Evolutionary conservation across 2,888 invertebrate genomes (phyloP), one percentile per base, ranked within the genome.

Genomic region (Phyllotreta cruciferae): DNA sequence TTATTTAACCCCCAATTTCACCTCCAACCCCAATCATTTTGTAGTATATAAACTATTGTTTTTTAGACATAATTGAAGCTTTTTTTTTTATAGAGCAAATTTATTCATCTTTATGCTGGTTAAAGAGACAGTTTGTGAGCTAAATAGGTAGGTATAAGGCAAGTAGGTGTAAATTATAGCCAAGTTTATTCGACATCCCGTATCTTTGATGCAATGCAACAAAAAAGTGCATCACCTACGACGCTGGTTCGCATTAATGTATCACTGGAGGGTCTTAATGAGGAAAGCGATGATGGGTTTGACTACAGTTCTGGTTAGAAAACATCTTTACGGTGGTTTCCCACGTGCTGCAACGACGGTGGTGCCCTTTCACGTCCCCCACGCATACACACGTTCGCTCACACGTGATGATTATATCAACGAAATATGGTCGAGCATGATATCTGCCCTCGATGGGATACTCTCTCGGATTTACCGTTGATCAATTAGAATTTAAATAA

Each of bases 311-410:
- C 63, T 57, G 63, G 57, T 63, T 63, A 58, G 63, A 63, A 58
- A 62, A 63, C 56, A 54, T 64, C 64, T 66, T 56, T 66, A 64
- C 64, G 60, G 69, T 67, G 71, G 72, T 71, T 73, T 72, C 73
- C 70, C 72, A 73, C 73, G 71, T 74, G 73, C 71, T 74, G 70
- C 6, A 52, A 24, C 36, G 60, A 41, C 39, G 52, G 71, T 70
- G 68, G 24, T 24, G 24, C 24, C 70, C 70, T 71, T 69, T 70
- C 66, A 70, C 66, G 69, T 69, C 60, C 63, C 64, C 24, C 24
- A 24, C 24, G 24, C 24, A 24, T 24, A 24, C 24, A 24, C 24
- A 24, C 24, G 24, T 24, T 24, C 24, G 24, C 24, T 24, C 66
- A 67, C 71, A 60, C 60, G 60, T 60, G 60, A 60, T 60, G 60